Evolutionary conservation across 1,140 invertebrate genomes (phyloP).

Genomic region (Drosophila willistoni): DNA sequence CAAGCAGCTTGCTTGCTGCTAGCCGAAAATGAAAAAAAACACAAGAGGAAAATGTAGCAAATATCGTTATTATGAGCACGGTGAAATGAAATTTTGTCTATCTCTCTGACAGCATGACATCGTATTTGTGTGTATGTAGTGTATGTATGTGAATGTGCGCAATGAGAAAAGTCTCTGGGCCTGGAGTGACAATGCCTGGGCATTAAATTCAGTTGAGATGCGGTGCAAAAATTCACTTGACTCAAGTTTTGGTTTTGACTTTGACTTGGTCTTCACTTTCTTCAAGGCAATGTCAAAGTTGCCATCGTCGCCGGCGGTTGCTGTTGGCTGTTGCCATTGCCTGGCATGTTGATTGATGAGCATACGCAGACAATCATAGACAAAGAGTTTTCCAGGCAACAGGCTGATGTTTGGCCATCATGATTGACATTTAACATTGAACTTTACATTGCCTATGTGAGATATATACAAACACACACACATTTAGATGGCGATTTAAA

Average conservation of each 20-base stretch:
- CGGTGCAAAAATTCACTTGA: slow-evolving; percentile 20
- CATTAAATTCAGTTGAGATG: slow-evolving; percentile 65
- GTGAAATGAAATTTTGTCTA: slow-evolving; percentile 60
- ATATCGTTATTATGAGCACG: slow-evolving; percentile 49
- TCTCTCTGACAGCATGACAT: slow-evolving; percentile 44
- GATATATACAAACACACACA: slow-evolving; percentile 8
- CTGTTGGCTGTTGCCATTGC: slow-evolving; percentile 19
- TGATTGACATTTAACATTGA: slow-evolving; percentile 78
- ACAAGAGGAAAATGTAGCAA: slow-evolving; percentile 22
- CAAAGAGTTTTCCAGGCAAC: slow-evolving; percentile 13
- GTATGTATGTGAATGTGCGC: slow-evolving; percentile 2
- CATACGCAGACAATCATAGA: slow-evolving; percentile 42
- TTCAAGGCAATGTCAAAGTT: slow-evolving; percentile 50
- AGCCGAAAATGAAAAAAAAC: background rate
- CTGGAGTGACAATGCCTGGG: slow-evolving; percentile 34
- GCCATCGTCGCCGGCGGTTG: slow-evolving; percentile 38
- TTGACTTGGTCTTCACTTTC: slow-evolving; percentile 47
- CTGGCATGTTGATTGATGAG: slow-evolving; percentile 68
- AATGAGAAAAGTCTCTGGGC: slow-evolving; percentile 22
- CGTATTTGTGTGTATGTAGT: too few relatives aligned
- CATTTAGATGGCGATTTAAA: slow-evolving; percentile 14
- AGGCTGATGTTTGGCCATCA: slow-evolving; percentile 33
- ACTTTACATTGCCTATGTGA: slow-evolving; percentile 50
- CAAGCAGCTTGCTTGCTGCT: too few relatives aligned
- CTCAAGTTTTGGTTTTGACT: slow-evolving; percentile 7